Conservation (phyloP, 2,888 invertebrate species). For the Elegia similella region DNA sequence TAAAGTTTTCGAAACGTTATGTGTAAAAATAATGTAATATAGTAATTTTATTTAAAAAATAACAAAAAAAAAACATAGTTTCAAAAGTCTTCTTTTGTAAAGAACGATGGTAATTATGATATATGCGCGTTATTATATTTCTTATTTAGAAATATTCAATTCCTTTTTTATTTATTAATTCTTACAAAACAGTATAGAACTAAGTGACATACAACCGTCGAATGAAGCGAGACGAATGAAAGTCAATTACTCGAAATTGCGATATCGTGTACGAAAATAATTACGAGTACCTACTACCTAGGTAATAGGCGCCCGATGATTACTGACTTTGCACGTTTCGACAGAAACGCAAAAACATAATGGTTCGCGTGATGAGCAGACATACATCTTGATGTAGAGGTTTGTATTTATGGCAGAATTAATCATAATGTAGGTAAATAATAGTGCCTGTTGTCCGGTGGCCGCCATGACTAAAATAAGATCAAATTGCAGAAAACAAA, state of each 20-base stretch:
- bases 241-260: conserved; percentile 11
- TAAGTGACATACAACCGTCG: conserved; percentile 5
- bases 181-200: not conserved
- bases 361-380: conserved; percentile 11
- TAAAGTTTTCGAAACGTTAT: too few species aligned
- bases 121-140: too few species aligned
- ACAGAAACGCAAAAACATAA: conserved; percentile 13
- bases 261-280: conserved; percentile 14
- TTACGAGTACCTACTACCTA: not conserved
- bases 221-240: conserved; percentile 12
- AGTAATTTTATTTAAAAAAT: too few species aligned
- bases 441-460: not conserved
- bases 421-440: not conserved
- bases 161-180: too few species aligned
- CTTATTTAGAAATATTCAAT: too few species aligned
- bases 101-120: too few species aligned
- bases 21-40: too few species aligned
- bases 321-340: conserved; percentile 6
- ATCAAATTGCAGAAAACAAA: not conserved
- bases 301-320: not conserved
- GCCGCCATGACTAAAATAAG: not conserved
- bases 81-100: too few species aligned
- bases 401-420: not conserved
- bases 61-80: too few species aligned
- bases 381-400: conserved; percentile 3